phyloP scores from a whole-genome alignment of 2,113 vertebrate genomes.

The Echinops telfairi region DNA sequence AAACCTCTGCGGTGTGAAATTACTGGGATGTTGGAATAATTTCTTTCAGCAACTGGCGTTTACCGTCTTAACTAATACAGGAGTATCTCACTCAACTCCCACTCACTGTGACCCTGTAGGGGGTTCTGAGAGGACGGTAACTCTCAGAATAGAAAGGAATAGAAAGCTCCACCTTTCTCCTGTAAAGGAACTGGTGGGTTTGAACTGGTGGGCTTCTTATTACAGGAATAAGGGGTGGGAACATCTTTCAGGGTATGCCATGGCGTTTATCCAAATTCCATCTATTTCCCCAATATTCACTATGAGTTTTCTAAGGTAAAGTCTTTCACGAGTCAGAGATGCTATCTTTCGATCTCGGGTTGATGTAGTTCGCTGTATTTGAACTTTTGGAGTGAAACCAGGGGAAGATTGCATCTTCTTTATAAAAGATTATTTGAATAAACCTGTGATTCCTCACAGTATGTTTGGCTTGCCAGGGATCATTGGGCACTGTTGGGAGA shows the following conservation, averaged over 20 bases:
- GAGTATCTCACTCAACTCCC: background rate
- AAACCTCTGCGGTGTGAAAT: background rate
- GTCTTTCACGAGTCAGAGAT: conserved; percentile 41
- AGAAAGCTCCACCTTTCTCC: too few species aligned
- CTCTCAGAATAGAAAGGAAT: too few species aligned
- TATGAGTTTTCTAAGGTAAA: background rate
- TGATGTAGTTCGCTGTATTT: conserved; percentile 27
- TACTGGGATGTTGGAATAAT: too few species aligned
- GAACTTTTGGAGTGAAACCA: background rate
- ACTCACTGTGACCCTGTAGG: too few species aligned
- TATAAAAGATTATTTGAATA: background rate
- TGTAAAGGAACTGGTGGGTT: too few species aligned
- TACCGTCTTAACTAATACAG: background rate
- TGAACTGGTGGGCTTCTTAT: too few species aligned
- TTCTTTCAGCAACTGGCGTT: background rate
- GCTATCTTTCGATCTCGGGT: background rate
- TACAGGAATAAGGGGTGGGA: background rate
- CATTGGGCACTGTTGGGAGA: background rate
- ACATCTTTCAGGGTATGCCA: background rate
- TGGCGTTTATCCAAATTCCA: background rate
- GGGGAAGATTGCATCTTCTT: conserved; percentile 10
- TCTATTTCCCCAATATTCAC: conserved; percentile 9
- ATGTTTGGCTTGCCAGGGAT: background rate
- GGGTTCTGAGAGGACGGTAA: too few species aligned
- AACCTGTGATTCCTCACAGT: background rate